Evolutionary conservation across 2,113 vertebrate species (phyloP).

Genomic region (Columba livia): DNA sequence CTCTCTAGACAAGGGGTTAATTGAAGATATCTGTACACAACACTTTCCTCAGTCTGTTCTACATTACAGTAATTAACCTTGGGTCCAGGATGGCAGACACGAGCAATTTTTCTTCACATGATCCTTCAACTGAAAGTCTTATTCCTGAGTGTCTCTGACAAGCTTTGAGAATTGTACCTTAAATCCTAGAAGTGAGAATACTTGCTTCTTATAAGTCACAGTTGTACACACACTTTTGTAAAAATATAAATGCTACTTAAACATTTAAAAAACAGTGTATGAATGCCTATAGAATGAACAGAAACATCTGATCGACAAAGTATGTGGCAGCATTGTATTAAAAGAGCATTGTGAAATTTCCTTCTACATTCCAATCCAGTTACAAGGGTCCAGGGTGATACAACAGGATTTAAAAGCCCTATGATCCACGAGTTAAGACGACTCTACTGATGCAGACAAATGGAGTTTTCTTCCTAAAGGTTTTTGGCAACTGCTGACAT

Average conservation of each 20-base stretch:
- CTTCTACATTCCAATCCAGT: background rate
- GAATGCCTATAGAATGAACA: background rate
- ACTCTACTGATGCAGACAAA: background rate
- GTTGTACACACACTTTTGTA: background rate
- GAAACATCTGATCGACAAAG: background rate
- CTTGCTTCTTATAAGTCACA: background rate
- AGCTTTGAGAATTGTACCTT: background rate
- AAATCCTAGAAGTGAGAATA: background rate
- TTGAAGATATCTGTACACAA: background rate
- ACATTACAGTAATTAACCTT: slow-evolving; percentile 33
- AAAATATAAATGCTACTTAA: background rate
- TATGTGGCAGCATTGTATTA: background rate
- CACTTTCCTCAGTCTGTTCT: background rate
- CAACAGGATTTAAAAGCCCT: background rate
- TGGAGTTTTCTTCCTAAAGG: background rate
- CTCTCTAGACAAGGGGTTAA: slow-evolving; percentile 1
- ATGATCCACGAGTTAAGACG: background rate
- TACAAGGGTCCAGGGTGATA: background rate
- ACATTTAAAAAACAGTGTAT: background rate
- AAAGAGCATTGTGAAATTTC: background rate
- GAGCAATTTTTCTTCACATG: background rate
- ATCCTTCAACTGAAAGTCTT: background rate
- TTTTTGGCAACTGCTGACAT: background rate
- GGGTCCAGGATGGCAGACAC: background rate
- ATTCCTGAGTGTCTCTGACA: background rate